These are phyloP conservation scores for Strigamia maritima DNA, from an alignment of 2,888 invertebrate genomes.

Conservation along the genomic window DNA sequence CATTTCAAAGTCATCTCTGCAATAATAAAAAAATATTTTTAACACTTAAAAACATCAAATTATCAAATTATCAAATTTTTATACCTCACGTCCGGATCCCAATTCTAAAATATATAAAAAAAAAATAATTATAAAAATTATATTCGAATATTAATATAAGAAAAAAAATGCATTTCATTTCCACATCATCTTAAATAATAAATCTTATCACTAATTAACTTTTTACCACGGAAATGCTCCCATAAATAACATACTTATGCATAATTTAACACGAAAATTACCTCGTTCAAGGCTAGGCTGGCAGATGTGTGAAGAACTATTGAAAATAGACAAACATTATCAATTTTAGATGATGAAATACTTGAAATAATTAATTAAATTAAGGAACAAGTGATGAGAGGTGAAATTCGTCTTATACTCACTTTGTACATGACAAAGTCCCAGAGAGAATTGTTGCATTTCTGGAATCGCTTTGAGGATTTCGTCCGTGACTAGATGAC, in stretches of 20 bases:
- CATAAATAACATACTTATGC: neutral
- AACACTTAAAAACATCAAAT: neutral
- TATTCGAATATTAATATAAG: neutral
- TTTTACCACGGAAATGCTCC: neutral
- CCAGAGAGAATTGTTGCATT: slow-evolving; percentile 88
- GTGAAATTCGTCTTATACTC: slow-evolving; percentile 56
- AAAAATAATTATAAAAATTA: neutral
- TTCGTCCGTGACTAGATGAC: slow-evolving; percentile 95
- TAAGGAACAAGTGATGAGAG: neutral
- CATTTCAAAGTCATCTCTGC: slow-evolving; percentile 96
- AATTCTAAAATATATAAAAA: slow-evolving; percentile 18
- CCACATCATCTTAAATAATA: neutral
- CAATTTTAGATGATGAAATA: too few species aligned
- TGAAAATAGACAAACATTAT: slow-evolving; percentile 54
- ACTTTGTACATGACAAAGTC: slow-evolving; percentile 96
- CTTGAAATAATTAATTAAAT: neutral
- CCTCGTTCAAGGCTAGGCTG: slow-evolving; percentile 87
- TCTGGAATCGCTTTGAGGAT: slow-evolving; percentile 82
- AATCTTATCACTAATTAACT: neutral
- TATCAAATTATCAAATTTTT: neutral
- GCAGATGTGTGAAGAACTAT: slow-evolving; percentile 95
- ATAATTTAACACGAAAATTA: slow-evolving; percentile 42
- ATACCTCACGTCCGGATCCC: slow-evolving; percentile 38
- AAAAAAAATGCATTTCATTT: neutral
- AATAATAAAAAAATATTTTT: slow-evolving; percentile 45